Evolutionary conservation across 2,888 invertebrate genomes (phyloP).

Genomic region (Antheraea yamamai): DNA sequence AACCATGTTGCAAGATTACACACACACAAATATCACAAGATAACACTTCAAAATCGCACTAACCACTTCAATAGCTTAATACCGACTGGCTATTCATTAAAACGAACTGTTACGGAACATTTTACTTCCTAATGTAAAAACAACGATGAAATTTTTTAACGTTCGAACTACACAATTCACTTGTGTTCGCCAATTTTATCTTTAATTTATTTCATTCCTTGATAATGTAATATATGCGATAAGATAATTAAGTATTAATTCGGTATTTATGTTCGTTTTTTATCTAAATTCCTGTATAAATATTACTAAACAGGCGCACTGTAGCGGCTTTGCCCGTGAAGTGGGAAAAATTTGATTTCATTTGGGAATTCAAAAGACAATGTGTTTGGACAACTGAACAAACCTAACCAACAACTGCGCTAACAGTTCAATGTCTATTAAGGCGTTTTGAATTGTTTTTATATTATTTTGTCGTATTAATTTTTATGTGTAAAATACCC

Average conservation of each 20-base stretch:
- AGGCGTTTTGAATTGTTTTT: background rate
- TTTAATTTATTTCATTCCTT: background rate
- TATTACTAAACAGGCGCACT: background rate
- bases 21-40: slow-evolving; percentile 12
- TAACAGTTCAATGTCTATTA: background rate
- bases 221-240: slow-evolving; percentile 9
- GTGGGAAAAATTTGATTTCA: background rate
- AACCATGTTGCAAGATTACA: slow-evolving; percentile 36
- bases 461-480: background rate
- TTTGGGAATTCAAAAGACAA: background rate
- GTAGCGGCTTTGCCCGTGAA: background rate
- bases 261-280: background rate
- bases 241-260: slow-evolving; percentile 5
- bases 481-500: no score
- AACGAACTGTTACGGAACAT: background rate
- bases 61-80: slow-evolving; percentile 12
- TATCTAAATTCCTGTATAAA: slow-evolving; percentile 4
- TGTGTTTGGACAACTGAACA: background rate
- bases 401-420: background rate
- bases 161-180: slow-evolving; percentile 8
- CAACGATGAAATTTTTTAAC: slow-evolving; percentile 1
- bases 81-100: slow-evolving; percentile 5
- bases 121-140: slow-evolving; percentile 11
- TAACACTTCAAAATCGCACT: slow-evolving; percentile 6
- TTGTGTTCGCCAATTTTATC: slow-evolving; percentile 9